A percentile compares a stretch with the other conserved stretches of the same genome.
These are phyloP conservation scores for Harpagifer antarcticus DNA, from an alignment of 2,797 vertebrate genomes.

Conservation along the genomic window DNA sequence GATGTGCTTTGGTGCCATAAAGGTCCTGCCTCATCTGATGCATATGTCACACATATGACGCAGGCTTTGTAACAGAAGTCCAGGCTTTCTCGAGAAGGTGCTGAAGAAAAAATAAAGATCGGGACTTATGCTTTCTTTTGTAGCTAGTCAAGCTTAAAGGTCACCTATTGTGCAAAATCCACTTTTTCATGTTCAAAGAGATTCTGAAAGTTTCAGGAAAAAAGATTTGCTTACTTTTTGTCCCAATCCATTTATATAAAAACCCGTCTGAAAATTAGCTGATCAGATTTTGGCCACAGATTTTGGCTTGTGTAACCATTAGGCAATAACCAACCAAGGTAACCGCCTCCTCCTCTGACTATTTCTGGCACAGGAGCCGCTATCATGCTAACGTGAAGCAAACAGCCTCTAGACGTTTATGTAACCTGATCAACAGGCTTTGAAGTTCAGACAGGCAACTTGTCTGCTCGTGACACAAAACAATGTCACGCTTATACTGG, in stretches of 20 bases:
- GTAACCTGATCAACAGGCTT: constrained; percentile 67
- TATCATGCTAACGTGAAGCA: constrained; percentile 38
- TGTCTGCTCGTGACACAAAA: constrained; percentile 37
- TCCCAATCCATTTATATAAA: no score
- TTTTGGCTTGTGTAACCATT: no score
- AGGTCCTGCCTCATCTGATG: constrained; percentile 9
- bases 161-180: no score
- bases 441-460: constrained; percentile 45
- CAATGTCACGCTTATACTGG: constrained; percentile 3
- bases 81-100: not conserved
- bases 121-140: not conserved
- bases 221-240: no score
- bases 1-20: constrained; percentile 1
- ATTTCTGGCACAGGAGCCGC: not conserved
- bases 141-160: not conserved
- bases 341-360: not conserved
- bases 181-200: no score
- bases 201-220: no score
- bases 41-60: not conserved
- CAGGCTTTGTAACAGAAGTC: not conserved
- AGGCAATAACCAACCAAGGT: no score
- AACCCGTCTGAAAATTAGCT: no score
- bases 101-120: not conserved
- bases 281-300: no score
- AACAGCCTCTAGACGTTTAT: constrained; percentile 66